A percentile compares a stretch with the other conserved stretches of the same genome.
phyloP scores from a whole-genome alignment of 2,888 invertebrate genomes.

The Trissolcus japonicus region DNA sequence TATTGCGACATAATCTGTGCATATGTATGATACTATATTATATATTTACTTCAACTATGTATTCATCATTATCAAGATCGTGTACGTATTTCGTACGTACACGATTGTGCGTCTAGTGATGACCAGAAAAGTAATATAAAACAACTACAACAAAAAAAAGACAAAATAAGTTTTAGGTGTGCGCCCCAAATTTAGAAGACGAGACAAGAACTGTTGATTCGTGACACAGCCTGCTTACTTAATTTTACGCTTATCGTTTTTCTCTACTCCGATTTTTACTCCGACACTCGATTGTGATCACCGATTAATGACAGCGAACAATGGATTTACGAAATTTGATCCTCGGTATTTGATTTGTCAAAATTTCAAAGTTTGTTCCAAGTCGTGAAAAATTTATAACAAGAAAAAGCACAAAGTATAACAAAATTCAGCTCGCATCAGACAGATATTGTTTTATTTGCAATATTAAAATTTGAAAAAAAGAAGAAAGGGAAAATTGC shows the following conservation, averaged over 20 bases:
- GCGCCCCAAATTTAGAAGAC: conserved; percentile 8
- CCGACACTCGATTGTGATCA: conserved; percentile 23
- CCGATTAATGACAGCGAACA: conserved; percentile 24
- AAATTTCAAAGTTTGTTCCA: no score
- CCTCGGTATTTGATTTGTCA: conserved; percentile 5
- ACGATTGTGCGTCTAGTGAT: not conserved
- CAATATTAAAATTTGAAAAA: no score
- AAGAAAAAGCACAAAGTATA: not conserved
- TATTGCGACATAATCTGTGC: conserved; percentile 41
- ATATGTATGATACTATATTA: conserved; percentile 27
- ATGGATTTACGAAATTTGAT: conserved; percentile 15
- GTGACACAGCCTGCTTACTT: conserved; percentile 10
- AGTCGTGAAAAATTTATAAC: not conserved
- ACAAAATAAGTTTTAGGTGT: conserved; percentile 17
- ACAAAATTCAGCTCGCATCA: not conserved
- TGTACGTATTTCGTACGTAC: conserved; percentile 38
- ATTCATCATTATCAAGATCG: conserved; percentile 23
- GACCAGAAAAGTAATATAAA: no score
- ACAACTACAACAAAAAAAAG: not conserved
- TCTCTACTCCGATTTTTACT: not conserved
- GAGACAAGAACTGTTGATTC: not conserved
- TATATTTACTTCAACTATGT: conserved; percentile 29
- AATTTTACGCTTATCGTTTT: not conserved
- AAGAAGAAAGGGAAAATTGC: not conserved
- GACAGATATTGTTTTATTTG: not conserved